Evolutionary conservation across 2,888 invertebrate genomes (phyloP), one percentile per base, ranked within the genome.

Genomic region (Thereva nobilitata): DNA sequence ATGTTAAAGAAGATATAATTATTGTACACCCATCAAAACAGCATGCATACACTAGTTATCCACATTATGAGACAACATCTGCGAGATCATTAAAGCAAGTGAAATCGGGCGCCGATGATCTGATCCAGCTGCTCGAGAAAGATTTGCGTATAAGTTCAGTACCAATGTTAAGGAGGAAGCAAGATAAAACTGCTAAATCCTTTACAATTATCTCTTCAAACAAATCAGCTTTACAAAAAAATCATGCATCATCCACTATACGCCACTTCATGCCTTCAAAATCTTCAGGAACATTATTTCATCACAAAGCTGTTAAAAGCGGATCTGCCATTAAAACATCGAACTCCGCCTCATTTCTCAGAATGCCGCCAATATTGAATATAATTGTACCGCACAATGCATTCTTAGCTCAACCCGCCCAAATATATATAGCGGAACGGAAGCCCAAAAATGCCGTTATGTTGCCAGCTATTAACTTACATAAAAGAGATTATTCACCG

Each of bases 361-460:
- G 77, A 44, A 80, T 80, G 79, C 80, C 80, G 2, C 80, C 80
- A 5, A 80, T 80, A 50, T 71, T 79, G 0, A 80, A 78, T 68
- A 76, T 80, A 0, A 64, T 79, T 23, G 77, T 79, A 66, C 73
- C 76, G 3, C 77, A 74, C 64, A 74, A 75, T 3, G 75, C 75
- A 10, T 79, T 79, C 71, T 74, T 76, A 3, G 40, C 38, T 37
- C 10, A 12, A 38, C 54, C 54, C n/a, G 42, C 42, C 10, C 42
- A 4, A 44, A 23, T 23, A 23, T 23, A 23, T 2, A 23, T 23
- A 23, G 23, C 23, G 23, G 23, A 23, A 40, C 12, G 37, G 9
- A 54, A 44, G 52, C 64, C 40, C 56, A 44, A 56, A 38, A 59
- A 66, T 34, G 42, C 57, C 57, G 44, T 69, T 23, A 54, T 64